These are phyloP conservation scores for Gobio occitaniae DNA, from an alignment of 2,797 vertebrate genomes.

Conservation along the genomic window DNA sequence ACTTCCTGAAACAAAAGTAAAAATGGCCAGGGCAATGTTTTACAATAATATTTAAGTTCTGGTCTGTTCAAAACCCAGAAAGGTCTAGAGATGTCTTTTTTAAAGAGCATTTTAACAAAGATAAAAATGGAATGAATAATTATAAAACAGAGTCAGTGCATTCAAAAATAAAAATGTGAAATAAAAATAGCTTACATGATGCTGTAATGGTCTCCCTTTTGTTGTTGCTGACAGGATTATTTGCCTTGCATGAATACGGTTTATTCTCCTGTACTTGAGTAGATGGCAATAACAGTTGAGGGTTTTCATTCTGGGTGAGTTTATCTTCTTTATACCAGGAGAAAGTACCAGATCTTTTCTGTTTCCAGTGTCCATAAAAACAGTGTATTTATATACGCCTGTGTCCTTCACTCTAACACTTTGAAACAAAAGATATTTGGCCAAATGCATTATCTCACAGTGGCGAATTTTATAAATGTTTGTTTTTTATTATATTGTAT, in stretches of 20 bases:
- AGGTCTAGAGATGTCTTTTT: background rate
- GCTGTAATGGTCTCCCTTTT: background rate
- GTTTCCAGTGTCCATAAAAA: accelerated
- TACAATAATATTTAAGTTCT: background rate
- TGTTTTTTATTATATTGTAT: too few species aligned
- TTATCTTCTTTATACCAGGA: background rate
- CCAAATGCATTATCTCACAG: too few species aligned
- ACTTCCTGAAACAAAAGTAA: background rate
- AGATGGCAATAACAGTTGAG: accelerated
- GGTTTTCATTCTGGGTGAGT: accelerated
- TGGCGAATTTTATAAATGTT: too few species aligned
- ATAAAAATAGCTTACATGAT: constrained; percentile 28
- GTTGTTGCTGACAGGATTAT: accelerated
- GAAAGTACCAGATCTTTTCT: background rate
- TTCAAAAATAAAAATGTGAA: background rate
- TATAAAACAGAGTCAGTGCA: background rate
- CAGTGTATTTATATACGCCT: background rate
- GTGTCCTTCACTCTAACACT: background rate
- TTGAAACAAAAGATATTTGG: background rate
- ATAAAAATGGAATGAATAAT: background rate
- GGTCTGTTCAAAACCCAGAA: background rate
- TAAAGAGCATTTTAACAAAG: background rate
- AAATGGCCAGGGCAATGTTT: background rate
- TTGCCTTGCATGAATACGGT: background rate
- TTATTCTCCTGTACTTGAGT: background rate